Conservation (phyloP, 2,113 vertebrate genomes). For the Sturnira hondurensis region DNA sequence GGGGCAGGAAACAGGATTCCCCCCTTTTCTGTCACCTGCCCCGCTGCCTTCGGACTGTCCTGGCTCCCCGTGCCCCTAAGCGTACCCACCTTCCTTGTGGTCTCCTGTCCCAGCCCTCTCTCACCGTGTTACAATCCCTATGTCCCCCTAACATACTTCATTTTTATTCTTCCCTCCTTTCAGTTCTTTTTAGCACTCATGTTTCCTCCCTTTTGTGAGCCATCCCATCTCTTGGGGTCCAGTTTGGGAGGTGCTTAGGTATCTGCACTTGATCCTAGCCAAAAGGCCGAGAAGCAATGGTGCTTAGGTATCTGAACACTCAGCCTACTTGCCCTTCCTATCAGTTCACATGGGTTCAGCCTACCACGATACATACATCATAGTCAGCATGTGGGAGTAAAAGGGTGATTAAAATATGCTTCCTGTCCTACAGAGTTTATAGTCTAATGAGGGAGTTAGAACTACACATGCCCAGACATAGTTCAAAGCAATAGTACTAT, state of each 20-base stretch:
- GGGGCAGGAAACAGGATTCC: background rate
- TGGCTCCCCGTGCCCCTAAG: background rate
- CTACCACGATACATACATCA: background rate
- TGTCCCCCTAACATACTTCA: background rate
- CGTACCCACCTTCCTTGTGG: background rate
- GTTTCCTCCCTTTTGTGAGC: background rate
- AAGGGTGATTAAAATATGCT: background rate
- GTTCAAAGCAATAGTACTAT: background rate
- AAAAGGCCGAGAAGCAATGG: too few relatives aligned
- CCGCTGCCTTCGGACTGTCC: background rate
- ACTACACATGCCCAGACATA: background rate
- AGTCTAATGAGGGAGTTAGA: background rate
- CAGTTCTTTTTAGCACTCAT: background rate
- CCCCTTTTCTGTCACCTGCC: rapidly evolving
- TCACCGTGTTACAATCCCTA: background rate
- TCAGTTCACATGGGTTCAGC: background rate
- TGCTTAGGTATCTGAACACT: background rate
- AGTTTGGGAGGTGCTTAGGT: background rate
- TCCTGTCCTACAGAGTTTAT: background rate
- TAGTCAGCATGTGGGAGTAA: rapidly evolving
- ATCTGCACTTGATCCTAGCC: too few relatives aligned
- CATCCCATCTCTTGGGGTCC: background rate
- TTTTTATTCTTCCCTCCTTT: background rate
- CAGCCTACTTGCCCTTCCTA: background rate
- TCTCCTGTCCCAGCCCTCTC: background rate